Evolutionary conservation across 2,797 vertebrate genomes (phyloP).

Genomic region (Mormyrus proboscirostris): DNA sequence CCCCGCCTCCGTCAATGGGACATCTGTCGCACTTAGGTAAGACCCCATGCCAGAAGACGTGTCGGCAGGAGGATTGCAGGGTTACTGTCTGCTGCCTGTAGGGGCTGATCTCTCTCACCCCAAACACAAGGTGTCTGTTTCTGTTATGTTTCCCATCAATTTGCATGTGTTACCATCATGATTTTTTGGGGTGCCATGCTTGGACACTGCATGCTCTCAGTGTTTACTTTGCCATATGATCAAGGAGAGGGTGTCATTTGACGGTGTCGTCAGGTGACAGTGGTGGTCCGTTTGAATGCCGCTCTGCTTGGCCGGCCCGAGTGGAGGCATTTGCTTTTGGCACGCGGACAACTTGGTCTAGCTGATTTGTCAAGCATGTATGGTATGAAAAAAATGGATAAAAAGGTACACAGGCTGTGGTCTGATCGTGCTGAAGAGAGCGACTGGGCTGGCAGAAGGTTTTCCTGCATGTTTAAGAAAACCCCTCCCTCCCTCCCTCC

Average conservation of each 20-base stretch:
- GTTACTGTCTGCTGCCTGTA: not conserved
- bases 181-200: not conserved
- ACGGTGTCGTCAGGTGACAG: not conserved
- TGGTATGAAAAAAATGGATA: not conserved
- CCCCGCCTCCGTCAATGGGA: constrained; percentile 61
- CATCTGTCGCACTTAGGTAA: constrained; percentile 68
- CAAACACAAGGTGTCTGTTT: not conserved
- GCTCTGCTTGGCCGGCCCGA: not conserved
- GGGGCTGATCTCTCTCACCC: not conserved
- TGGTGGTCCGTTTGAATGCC: not conserved
- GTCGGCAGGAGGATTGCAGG: not conserved
- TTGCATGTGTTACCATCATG: not conserved
- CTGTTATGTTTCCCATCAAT: not conserved
- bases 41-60: not conserved
- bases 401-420: not conserved
- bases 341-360: not conserved
- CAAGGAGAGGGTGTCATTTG: not conserved
- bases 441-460: not conserved
- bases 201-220: not conserved
- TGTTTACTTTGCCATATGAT: not conserved
- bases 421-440: not conserved
- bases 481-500: not conserved
- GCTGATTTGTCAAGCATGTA: not conserved
- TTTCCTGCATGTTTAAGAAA: not conserved
- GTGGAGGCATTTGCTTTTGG: not conserved